Evolutionary conservation across 1,140 invertebrate genomes (phyloP), one percentile per base, ranked within the genome.

Genomic region (Brachionus asplanchnoidis): DNA sequence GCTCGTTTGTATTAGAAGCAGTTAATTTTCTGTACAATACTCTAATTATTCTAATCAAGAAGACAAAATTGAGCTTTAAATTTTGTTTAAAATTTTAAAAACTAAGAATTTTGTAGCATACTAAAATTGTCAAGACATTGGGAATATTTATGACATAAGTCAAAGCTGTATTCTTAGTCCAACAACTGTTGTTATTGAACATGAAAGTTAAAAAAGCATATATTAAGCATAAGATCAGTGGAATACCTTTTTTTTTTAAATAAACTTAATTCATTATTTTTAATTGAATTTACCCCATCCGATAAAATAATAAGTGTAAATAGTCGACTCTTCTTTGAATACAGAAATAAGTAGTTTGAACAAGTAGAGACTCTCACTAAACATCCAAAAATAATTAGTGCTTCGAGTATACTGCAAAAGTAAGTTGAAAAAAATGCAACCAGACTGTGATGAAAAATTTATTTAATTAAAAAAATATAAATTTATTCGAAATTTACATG

Each of bases 371-470:
- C 79, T 82, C 14, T 82, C 79, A 26, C 79, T 44, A 42, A 82
- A 68, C 79, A 82, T 82, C 79, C 79, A 82, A 46, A 82, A 82
- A 20, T 82, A 82, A 23, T 82, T 82, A 11, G 79, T 82, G 12
- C 79, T 36, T 3, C 79, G 79, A 23, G 79, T 82, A 44, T 82
- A 82, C 20, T 82, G 79, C 12, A 82, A 46, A 17, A 82, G 60
- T 42, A 82, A 2, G 40, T 82, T 82, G 17, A 82, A 23, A 5
- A 82, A 60, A 42, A 82, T 82, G 40, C 79, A 82, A 12, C 73
- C 73, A 20, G 42, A 17, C 73, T 77, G 46, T 40, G 14, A 40
- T 68, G 17, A 46, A 75, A 44, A 75, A 17, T 44, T 75, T 42
- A 42, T 14, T 14, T 73, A 14, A 32, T 66, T 23, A 17, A 68